These are phyloP conservation scores for Podocnemis expansa DNA, from an alignment of 2,113 vertebrate species.

Conservation along the genomic window DNA sequence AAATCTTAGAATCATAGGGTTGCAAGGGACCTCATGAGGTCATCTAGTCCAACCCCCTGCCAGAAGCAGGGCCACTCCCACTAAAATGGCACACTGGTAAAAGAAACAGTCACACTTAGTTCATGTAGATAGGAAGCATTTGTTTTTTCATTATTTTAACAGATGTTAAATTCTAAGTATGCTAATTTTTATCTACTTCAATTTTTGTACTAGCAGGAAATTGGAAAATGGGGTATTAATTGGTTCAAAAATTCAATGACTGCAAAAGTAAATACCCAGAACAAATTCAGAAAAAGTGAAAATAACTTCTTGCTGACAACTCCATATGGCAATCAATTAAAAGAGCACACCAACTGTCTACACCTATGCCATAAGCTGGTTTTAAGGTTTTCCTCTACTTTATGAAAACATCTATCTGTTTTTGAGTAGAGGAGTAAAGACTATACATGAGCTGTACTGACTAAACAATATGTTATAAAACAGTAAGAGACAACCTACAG, in stretches of 20 bases:
- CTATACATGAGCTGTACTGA: neutral
- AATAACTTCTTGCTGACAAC: neutral
- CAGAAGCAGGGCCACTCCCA: no score
- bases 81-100: accelerated
- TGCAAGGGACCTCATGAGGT: no score
- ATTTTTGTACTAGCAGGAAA: neutral
- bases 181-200: neutral
- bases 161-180: neutral
- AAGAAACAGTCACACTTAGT: neutral
- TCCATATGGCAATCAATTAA: neutral
- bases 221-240: neutral
- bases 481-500: neutral
- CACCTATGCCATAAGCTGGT: accelerated
- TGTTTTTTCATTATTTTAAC: neutral
- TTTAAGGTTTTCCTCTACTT: accelerated
- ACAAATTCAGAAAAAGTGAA: neutral
- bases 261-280: neutral
- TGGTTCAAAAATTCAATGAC: neutral
- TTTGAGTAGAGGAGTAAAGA: neutral
- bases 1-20: no score
- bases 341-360: accelerated
- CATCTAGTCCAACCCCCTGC: no score
- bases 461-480: neutral
- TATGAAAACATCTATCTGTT: neutral
- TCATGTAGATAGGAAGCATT: neutral